These are phyloP conservation scores for Forbesichthys agassizii DNA, from an alignment of 2,113 vertebrate genomes.

Conservation along the genomic window DNA sequence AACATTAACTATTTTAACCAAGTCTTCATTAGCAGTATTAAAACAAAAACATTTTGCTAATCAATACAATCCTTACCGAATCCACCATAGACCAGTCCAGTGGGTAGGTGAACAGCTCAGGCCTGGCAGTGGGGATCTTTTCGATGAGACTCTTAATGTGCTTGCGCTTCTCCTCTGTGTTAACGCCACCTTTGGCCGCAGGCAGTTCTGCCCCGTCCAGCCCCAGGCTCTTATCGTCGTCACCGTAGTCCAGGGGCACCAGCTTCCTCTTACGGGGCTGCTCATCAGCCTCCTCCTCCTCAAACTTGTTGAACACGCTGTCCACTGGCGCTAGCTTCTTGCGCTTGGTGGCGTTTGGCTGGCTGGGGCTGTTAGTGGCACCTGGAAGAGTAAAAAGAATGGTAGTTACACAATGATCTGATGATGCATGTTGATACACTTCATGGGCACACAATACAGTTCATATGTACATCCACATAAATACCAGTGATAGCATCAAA, in stretches of 20 bases:
- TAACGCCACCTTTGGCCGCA: slow-evolving; percentile 83
- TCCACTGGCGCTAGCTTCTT: slow-evolving; percentile 92
- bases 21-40: not conserved
- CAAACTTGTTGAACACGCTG: slow-evolving; percentile 98
- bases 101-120: slow-evolving; percentile 97
- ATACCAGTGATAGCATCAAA: too few relatives aligned
- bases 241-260: slow-evolving; percentile 95
- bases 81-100: slow-evolving; percentile 98
- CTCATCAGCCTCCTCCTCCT: slow-evolving; percentile 95
- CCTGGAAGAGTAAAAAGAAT: slow-evolving; percentile 64
- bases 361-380: slow-evolving; percentile 91
- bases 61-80: slow-evolving; percentile 77
- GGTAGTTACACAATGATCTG: not conserved
- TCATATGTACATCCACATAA: too few relatives aligned
- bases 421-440: not conserved
- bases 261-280: slow-evolving; percentile 94
- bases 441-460: too few relatives aligned
- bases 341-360: slow-evolving; percentile 88
- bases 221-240: slow-evolving; percentile 89
- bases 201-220: slow-evolving; percentile 64
- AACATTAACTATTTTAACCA: not conserved
- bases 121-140: slow-evolving; percentile 97
- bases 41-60: not conserved
- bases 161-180: slow-evolving; percentile 98
- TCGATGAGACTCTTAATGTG: slow-evolving; percentile 98